These are phyloP conservation scores for Hecatera dysodea DNA, from an alignment of 2,888 invertebrate genomes.

Conservation along the genomic window DNA sequence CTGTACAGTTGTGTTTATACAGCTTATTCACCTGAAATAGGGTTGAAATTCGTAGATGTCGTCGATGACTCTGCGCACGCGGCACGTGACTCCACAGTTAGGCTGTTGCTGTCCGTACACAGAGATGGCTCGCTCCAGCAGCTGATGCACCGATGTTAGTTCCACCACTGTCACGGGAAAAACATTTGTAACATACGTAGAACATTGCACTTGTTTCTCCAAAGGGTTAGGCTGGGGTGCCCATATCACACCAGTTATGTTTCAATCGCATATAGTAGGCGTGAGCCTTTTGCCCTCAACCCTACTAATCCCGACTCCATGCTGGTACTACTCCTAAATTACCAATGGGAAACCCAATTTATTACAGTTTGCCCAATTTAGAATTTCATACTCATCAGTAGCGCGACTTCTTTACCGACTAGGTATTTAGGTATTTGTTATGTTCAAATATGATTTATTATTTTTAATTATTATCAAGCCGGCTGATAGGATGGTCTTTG, in stretches of 20 bases:
- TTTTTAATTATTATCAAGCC: background rate
- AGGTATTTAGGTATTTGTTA: background rate
- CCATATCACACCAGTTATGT: background rate
- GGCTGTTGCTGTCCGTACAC: conserved; percentile 83
- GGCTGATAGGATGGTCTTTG: too few species aligned
- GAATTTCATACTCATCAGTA: background rate
- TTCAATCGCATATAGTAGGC: background rate
- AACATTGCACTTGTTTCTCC: background rate
- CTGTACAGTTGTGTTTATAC: background rate
- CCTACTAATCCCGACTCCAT: background rate
- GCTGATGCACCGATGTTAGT: conserved; percentile 86
- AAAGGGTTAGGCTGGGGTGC: background rate
- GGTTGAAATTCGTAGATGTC: conserved; percentile 88
- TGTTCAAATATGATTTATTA: too few species aligned
- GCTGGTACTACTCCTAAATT: background rate
- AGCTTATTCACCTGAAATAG: conserved; percentile 82
- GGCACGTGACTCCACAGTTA: conserved; percentile 87
- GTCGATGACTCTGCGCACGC: conserved; percentile 86
- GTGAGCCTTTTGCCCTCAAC: background rate
- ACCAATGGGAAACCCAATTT: too few species aligned
- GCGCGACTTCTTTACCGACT: background rate
- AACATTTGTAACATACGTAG: background rate
- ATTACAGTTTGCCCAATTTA: background rate
- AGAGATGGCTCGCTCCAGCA: conserved; percentile 86
- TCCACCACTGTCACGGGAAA: conserved; percentile 75